Percentiles rank a stretch among this genome's conserved stretches.
phyloP scores from a whole-genome alignment of 1,140 invertebrate species.

The Calephelis virginiensis region DNA sequence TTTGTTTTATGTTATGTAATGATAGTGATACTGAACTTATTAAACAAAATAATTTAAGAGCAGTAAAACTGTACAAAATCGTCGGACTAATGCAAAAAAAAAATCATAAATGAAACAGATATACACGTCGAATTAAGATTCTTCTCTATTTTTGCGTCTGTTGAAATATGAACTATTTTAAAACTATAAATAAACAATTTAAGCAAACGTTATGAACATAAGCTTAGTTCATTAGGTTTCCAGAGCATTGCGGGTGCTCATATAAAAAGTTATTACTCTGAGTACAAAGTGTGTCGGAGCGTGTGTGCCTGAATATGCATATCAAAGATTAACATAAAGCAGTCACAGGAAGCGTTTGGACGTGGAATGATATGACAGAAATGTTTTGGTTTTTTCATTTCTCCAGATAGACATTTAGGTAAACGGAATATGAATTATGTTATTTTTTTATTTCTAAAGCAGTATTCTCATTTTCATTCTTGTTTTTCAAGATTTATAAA shows the following conservation, averaged over 20 bases:
- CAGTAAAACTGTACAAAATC: no score
- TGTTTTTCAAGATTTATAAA: no score
- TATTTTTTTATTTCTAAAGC: neutral
- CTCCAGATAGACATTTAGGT: slow-evolving; percentile 1
- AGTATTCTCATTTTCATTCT: neutral
- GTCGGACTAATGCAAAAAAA: no score
- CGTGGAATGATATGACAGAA: slow-evolving; percentile 10
- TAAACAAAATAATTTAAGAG: no score
- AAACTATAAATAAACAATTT: no score
- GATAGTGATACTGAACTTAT: no score
- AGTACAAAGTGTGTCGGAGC: slow-evolving; percentile 14
- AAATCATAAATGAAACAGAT: no score
- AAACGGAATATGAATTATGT: slow-evolving; percentile 2
- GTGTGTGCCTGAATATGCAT: slow-evolving; percentile 10
- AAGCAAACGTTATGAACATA: no score
- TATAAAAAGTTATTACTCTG: slow-evolving; percentile 14
- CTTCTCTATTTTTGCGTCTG: no score
- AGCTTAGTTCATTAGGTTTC: slow-evolving; percentile 13
- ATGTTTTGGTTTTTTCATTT: slow-evolving; percentile 14
- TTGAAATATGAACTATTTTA: no score
- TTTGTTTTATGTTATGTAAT: no score
- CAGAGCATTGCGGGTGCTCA: slow-evolving; percentile 4
- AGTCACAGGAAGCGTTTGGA: slow-evolving; percentile 12
- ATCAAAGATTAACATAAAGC: slow-evolving; percentile 12
- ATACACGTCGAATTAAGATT: no score